A percentile compares a stretch with the other conserved stretches of the same genome.
phyloP scores from a whole-genome alignment of 2,888 invertebrate genomes.

The Odontothrips loti region DNA sequence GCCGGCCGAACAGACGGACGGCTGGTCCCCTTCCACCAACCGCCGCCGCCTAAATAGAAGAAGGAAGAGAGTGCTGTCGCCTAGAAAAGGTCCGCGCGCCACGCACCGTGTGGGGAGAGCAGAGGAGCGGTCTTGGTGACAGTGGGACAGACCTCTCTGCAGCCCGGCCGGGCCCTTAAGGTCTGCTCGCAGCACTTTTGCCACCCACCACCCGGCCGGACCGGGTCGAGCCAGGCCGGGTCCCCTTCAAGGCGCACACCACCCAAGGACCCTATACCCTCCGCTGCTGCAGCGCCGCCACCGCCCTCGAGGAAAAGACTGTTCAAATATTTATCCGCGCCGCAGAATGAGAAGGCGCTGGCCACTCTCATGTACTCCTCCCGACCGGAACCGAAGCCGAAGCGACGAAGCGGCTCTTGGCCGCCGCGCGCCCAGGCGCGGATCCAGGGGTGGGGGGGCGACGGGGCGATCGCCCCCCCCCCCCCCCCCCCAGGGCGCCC shows the following conservation, averaged over 20 bases:
- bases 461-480: too few relatives aligned
- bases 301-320: constrained; percentile 2
- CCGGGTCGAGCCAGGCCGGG: too few relatives aligned
- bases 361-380: background rate
- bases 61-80: background rate
- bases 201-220: background rate
- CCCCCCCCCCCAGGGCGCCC: too few relatives aligned
- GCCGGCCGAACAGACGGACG: background rate
- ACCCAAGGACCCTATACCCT: too few relatives aligned
- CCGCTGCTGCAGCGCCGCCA: background rate
- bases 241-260: too few relatives aligned
- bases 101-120: too few relatives aligned
- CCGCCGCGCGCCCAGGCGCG: background rate
- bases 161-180: background rate
- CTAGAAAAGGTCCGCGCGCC: too few relatives aligned
- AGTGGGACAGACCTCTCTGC: background rate
- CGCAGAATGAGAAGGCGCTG: background rate
- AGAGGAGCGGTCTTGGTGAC: background rate
- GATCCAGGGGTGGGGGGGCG: background rate
- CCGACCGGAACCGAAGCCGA: background rate
- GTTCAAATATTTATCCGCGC: constrained; percentile 1
- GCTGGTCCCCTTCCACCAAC: background rate
- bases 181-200: background rate
- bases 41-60: background rate
- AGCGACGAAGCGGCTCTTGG: background rate